These are phyloP conservation scores for Brachyalestes nurse DNA, from an alignment of 2,797 vertebrate species.

Conservation along the genomic window DNA sequence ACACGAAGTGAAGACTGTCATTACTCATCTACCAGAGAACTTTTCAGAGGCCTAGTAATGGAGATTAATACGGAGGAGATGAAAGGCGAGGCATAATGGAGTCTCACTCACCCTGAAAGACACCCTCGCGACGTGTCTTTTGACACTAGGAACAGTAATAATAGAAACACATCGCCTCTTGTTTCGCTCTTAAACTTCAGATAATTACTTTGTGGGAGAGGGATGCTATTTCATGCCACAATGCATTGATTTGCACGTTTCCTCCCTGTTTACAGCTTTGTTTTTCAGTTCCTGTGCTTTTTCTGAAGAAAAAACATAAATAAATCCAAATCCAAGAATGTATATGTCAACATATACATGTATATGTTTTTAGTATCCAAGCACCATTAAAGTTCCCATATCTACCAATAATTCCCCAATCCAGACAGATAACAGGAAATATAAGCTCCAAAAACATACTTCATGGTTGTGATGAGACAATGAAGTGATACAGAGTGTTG, in stretches of 20 bases:
- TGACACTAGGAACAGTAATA: slow-evolving; percentile 24
- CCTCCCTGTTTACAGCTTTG: neutral
- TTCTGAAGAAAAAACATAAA: neutral
- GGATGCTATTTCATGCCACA: neutral
- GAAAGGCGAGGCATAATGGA: slow-evolving; percentile 46
- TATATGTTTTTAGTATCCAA: neutral
- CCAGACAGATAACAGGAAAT: too few species aligned
- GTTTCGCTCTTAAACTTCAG: slow-evolving; percentile 41
- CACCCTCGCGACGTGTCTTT: slow-evolving; percentile 24
- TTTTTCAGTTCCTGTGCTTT: neutral
- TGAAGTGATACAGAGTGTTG: too few species aligned
- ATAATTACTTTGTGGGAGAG: slow-evolving; percentile 39
- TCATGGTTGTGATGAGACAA: too few species aligned
- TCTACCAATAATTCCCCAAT: too few species aligned
- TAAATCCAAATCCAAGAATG: neutral
- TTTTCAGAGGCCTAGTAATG: slow-evolving; percentile 45
- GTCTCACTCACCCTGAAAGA: slow-evolving; percentile 42
- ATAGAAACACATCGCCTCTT: slow-evolving; percentile 36
- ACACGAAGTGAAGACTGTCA: slow-evolving; percentile 51
- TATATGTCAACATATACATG: neutral
- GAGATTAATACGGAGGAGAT: slow-evolving; percentile 56
- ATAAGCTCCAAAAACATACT: too few species aligned
- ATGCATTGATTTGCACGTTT: neutral
- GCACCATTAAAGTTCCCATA: too few species aligned
- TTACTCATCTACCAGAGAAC: slow-evolving; percentile 53